Conservation (phyloP, 2,797 vertebrate genomes). For the Onychomys leucogaster region DNA sequence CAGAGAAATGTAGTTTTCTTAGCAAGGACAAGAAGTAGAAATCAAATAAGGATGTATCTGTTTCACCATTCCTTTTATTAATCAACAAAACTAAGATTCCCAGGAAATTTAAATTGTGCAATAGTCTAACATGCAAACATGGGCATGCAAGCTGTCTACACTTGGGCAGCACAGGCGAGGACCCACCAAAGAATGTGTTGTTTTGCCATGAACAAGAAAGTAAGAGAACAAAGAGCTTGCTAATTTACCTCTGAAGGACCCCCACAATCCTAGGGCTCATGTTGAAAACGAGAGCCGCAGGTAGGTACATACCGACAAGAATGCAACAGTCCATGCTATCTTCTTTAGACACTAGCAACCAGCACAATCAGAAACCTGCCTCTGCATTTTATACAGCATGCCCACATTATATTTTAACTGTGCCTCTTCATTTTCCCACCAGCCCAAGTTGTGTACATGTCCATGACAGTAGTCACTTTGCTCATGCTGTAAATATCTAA, state of each 20-base stretch:
- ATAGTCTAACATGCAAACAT: background rate
- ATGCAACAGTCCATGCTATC: background rate
- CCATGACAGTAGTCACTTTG: background rate
- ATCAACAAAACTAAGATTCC: background rate
- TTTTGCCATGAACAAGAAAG: constrained; percentile 10
- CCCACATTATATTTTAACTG: background rate
- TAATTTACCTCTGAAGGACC: background rate
- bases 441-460: background rate
- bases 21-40: background rate
- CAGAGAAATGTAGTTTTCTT: background rate
- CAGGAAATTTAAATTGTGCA: background rate
- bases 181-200: background rate
- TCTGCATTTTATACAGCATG: background rate
- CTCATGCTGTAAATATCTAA: background rate
- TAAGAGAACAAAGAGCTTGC: background rate
- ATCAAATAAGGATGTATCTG: background rate
- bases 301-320: background rate
- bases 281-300: background rate
- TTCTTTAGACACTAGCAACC: background rate
- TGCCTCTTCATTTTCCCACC: background rate
- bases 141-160: background rate
- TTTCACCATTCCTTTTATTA: background rate
- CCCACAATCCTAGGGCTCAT: background rate
- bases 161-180: background rate
- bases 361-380: background rate